phyloP scores from a whole-genome alignment of 2,888 invertebrate species.

The Rugalucina vietnamica region DNA sequence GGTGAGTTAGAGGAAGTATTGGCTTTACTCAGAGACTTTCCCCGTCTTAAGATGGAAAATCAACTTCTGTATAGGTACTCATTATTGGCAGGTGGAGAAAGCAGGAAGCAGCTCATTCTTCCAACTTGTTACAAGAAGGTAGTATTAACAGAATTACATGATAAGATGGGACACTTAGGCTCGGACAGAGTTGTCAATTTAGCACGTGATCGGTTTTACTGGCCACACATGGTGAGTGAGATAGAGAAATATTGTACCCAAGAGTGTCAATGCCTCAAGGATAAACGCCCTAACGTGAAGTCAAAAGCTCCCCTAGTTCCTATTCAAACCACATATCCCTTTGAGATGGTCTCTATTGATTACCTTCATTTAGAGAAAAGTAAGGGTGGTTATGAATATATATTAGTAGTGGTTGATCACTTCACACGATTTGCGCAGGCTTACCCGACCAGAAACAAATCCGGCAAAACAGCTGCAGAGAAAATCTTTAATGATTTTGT shows the following conservation, averaged over 20 bases:
- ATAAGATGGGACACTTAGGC: conserved; percentile 35
- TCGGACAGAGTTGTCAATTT: conserved; percentile 21
- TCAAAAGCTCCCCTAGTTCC: conserved; percentile 7
- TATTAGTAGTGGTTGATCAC: conserved; percentile 33
- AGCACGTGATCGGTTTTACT: conserved; percentile 37
- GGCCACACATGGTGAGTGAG: conserved; percentile 42
- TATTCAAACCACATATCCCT: conserved; percentile 29
- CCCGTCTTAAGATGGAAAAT: conserved; percentile 1
- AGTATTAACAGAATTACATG: conserved; percentile 28
- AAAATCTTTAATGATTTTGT: conserved; percentile 37
- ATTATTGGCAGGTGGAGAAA: not conserved
- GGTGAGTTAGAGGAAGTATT: not conserved
- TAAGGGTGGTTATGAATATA: conserved; percentile 31
- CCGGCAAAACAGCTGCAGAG: conserved; percentile 26
- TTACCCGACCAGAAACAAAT: conserved; percentile 32
- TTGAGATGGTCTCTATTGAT: conserved; percentile 43
- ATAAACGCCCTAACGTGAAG: conserved; percentile 4
- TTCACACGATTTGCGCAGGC: conserved; percentile 36
- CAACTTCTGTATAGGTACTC: not conserved
- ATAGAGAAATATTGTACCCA: conserved; percentile 27
- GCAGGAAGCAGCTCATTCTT: conserved; percentile 28
- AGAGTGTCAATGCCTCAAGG: conserved; percentile 31
- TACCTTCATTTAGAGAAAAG: conserved; percentile 25
- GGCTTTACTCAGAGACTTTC: conserved; percentile 17
- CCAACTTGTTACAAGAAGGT: conserved; percentile 17